phyloP scores from a whole-genome alignment of 2,797 vertebrate genomes.

The Basileuterus tristriatus region DNA sequence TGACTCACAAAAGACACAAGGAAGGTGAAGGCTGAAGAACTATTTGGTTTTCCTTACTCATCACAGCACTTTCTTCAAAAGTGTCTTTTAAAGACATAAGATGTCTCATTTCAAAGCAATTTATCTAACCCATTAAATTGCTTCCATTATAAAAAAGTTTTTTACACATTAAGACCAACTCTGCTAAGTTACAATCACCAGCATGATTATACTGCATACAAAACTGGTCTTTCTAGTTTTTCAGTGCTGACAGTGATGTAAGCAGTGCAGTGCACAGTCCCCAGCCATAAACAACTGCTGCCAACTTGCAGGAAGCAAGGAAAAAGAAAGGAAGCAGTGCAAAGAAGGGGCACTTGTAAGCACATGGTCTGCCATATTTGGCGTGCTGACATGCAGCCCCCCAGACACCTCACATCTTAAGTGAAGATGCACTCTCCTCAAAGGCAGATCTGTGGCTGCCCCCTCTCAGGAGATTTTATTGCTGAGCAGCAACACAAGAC shows the following conservation, averaged over 20 bases:
- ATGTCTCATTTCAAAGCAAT: background rate
- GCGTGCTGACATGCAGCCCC: background rate
- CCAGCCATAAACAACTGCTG: background rate
- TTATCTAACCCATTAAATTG: background rate
- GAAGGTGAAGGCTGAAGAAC: background rate
- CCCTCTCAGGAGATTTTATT: background rate
- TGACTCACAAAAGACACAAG: background rate
- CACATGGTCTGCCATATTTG: background rate
- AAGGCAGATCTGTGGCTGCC: background rate
- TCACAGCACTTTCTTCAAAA: background rate
- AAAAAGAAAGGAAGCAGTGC: background rate
- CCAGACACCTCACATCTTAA: background rate
- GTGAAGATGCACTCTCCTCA: background rate
- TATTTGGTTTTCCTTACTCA: background rate
- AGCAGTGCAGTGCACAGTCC: background rate
- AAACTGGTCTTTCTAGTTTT: background rate
- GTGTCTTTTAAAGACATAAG: background rate
- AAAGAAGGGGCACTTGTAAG: background rate
- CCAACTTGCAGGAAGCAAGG: background rate
- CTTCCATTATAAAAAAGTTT: background rate
- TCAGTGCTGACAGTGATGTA: fast-evolving
- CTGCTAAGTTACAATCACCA: background rate
- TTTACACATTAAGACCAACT: background rate
- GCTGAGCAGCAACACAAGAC: background rate
- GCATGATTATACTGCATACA: background rate